Conservation (phyloP, 2,113 vertebrate species). For the Pluvianellus socialis region DNA sequence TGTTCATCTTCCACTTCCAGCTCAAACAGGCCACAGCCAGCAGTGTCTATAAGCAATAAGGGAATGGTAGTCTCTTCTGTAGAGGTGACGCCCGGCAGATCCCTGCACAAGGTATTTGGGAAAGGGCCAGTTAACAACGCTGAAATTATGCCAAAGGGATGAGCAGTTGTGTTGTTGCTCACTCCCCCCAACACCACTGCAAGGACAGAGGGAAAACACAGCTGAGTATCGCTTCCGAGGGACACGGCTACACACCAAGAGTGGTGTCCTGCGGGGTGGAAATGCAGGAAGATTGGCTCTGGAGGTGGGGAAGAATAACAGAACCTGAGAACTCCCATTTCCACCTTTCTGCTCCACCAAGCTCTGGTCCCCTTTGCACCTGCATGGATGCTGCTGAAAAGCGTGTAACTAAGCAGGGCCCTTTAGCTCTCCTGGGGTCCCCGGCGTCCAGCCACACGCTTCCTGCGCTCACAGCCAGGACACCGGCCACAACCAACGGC, state of each 20-base stretch:
- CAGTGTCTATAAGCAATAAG: slow-evolving; percentile 90
- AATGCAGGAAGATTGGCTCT: not conserved
- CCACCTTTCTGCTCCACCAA: not conserved
- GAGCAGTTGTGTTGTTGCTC: not conserved
- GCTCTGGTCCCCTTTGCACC: not conserved
- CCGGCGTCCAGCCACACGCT: no score
- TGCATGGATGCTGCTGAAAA: not conserved
- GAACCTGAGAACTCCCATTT: not conserved
- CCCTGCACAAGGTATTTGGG: slow-evolving; percentile 71
- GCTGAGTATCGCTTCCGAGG: not conserved
- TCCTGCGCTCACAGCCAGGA: not conserved
- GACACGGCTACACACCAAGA: not conserved
- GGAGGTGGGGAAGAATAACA: not conserved
- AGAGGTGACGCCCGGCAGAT: slow-evolving; percentile 81
- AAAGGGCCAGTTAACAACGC: not conserved
- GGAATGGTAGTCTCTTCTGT: slow-evolving; percentile 85
- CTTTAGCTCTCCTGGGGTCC: not conserved
- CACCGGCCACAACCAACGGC: rapidly evolving
- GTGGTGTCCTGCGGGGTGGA: not conserved
- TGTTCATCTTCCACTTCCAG: slow-evolving; percentile 87
- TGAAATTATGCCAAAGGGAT: not conserved
- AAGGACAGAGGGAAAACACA: not conserved
- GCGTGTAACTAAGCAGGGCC: not conserved
- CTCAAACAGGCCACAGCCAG: slow-evolving; percentile 89
- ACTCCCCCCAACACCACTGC: not conserved